Base-by-base conservation (phyloP, 2,113 vertebrate species). In the Bufo gargarizans region DNA sequence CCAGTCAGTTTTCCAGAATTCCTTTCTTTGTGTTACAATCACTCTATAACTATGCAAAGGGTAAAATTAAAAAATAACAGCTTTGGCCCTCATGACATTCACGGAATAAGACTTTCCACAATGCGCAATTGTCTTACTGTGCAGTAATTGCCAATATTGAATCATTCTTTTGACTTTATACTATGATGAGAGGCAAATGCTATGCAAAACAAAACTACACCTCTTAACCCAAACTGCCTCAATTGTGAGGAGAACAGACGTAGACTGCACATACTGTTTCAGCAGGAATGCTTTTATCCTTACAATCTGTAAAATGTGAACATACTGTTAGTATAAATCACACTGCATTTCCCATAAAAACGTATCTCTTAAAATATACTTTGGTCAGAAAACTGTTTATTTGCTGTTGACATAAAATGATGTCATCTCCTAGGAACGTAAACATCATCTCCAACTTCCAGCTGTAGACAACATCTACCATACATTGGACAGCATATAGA, bases 171-270 rank as follows among this genome's bases (percentile, higher is more conserved):
- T 59, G 78, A 58, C 56, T 59, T 81, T 61, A 45, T 19, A 43
- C 56, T 14, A 81, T 59, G 78, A 81, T 81, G 56, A 43, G 22
- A 81, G 33, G 78, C 33, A 61, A 43, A 59, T 59, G 56, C 78
- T 59, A 59, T 59, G 78, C 56, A 81, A 19, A 81, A 58, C 77
- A 79, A 33, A 79, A 56, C 50, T 61, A 43, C 77, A 80, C 77
- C 77, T 56, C 77, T 78, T 56, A 22, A 80, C 55, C 20, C 55
- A 59, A 58, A 22, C 43, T 43, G n/a, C 59, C 55, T 59, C 50
- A 50, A 43, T 80, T 43, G 14, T 2, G 50, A 4, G 53, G n/a
- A 43, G 77, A 56, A 80, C 50, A 58, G n/a, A 74, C 45, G 6
- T 19, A 17, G 69, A 49, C 45, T 17, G 43, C 72, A 76, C 16